Evolutionary conservation across 23 tunicate species (phyloP), one percentile per base, ranked within the genome.

Genomic region (Trididemnum clinides): DNA sequence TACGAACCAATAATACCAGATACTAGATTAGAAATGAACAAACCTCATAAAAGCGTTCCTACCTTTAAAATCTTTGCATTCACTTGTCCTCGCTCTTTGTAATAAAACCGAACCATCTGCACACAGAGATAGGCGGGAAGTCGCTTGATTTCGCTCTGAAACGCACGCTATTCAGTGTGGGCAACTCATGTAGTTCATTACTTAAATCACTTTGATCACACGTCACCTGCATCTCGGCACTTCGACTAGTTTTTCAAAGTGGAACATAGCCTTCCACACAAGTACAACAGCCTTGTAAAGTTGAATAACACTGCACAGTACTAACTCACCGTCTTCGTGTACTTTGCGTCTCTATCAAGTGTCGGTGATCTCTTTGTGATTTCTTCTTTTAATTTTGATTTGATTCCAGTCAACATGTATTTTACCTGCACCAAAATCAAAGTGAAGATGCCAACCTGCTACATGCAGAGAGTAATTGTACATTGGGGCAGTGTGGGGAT

Each of bases 61-160:
- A 92, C 99, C 88, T 95, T 95, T 18, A 95, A 71, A 21, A 95
- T 95, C 59, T 95, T 95, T 6, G 99, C 99, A 59, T 90, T 89
- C 3, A 89, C 88, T 15, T 86, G 79, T 39, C 88, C 95, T 50
- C 79, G 83, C 78, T 89, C 92, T 54, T 95, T 95, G 89, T 72
- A 95, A 82, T 63, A 95, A 64, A 95, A 95, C 21, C 99, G 88
- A 39, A 95, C 95, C 95, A 95, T 89, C 51, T 95, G 95, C 28
- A 95, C 89, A 72, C 95, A 90, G 3, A 95, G 71, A 69, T 95
- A 95, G 5, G 91, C 88, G 25, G 99, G 99, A 28, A 95, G 86
- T 33, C 99, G 69, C 19, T 70, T 78, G 15, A 95, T 88, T 88
- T 82, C 34, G 36, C 92, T 92, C 97, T 92, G 77, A 29, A 81